phyloP scores from a whole-genome alignment of 2,113 vertebrate species.

The Progne subis region DNA sequence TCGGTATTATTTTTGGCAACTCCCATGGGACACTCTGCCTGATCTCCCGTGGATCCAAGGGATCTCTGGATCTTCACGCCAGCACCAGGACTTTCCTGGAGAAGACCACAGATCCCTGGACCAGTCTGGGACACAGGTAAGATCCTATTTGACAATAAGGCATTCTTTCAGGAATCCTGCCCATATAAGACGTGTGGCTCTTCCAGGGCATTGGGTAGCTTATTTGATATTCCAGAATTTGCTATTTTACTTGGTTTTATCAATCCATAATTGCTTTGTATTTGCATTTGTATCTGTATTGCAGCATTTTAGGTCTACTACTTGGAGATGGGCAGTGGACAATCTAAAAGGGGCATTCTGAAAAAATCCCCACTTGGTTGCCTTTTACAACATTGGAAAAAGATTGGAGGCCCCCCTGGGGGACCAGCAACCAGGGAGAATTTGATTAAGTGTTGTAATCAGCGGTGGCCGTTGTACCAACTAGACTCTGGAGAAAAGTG shows the following conservation, averaged over 20 bases:
- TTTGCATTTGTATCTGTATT: background rate
- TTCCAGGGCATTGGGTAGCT: background rate
- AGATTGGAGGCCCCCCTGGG: background rate
- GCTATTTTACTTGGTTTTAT: background rate
- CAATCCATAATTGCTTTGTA: background rate
- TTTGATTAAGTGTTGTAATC: background rate
- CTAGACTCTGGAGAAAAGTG: background rate
- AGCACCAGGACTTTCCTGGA: background rate
- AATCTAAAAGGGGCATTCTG: background rate
- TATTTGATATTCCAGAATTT: background rate
- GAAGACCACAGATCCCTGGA: background rate
- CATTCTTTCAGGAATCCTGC: background rate
- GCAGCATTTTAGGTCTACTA: background rate
- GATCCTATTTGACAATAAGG: background rate
- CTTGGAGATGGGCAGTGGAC: background rate
- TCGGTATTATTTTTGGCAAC: background rate
- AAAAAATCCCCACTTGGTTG: background rate
- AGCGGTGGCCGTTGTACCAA: background rate
- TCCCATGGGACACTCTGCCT: background rate
- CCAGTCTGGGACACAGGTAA: background rate
- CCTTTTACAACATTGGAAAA: background rate
- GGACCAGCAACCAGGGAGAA: background rate
- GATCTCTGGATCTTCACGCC: background rate
- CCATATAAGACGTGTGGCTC: background rate
- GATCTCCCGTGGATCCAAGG: background rate